Base-by-base conservation (phyloP, 2,797 vertebrate species). In the Naso thynnoides region DNA sequence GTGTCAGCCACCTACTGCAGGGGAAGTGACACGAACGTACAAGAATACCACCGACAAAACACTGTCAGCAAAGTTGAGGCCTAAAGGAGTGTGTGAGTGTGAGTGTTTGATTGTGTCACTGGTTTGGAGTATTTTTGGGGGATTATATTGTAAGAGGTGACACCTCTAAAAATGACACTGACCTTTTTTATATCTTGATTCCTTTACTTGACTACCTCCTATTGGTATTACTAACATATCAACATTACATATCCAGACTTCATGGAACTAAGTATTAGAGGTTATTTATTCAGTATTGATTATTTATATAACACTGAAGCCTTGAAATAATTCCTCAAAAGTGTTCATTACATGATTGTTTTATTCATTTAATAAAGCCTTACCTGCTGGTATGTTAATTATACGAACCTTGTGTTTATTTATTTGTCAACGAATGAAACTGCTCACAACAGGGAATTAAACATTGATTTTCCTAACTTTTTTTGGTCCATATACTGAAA, bases 1-100 rank as follows among this genome's bases (percentile, higher is more conserved):
- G 36, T 47, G 14, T 92, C 64, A 66, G 90, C 70, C 54, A 91
- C 23, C 73, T 95, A 55, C 57, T 94, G 23, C 61, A 87, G 70
- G 75, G 84, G 81, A 39, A 26, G 3, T 92, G 85, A 93, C 52
- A 57, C 31, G 39, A 39, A 65, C 8, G 36, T 8, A 23, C 21
- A 67, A 36, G 23, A 16, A 21, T 27, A 24, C 68, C n/a, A 41
- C 1, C 58, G 33, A 13, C 33, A 73, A 74, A 59, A 56, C 24
- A 53, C 45, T 9, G 45, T 29, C 53, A 36, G 36, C 49, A 78
- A n/a, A 50, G 63, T 23, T 15, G 68, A 63, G 44, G 11, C 61
- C 36, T n/a, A 41, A 18, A 24, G 24, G 8, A 23, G 49, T 29
- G 57, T 24, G 59, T 26, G n/a, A n/a, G 54, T 50, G 44, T 59